These are phyloP conservation scores for Coreius guichenoti DNA, from an alignment of 2,797 vertebrate genomes.

Conservation along the genomic window DNA sequence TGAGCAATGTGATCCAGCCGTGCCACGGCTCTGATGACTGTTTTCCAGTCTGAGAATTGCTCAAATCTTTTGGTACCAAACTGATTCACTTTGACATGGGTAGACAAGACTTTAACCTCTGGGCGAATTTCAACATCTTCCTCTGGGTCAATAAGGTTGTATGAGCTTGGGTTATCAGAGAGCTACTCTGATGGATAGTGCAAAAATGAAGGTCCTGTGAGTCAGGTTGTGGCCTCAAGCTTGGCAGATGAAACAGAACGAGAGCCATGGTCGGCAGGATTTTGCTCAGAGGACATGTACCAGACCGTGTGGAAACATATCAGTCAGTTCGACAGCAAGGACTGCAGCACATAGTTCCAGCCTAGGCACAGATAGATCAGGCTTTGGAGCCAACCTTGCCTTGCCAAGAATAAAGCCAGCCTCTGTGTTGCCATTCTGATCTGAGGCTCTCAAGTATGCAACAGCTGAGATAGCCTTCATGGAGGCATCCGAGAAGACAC, in stretches of 20 bases:
- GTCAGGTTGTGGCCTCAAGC: not conserved
- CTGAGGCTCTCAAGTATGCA: not conserved
- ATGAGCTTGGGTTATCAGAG: not conserved
- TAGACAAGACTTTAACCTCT: not conserved
- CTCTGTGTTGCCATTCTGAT: not conserved
- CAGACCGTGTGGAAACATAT: no score
- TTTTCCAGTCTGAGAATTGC: conserved; percentile 12
- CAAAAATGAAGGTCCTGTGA: not conserved
- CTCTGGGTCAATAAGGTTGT: not conserved
- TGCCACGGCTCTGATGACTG: not conserved
- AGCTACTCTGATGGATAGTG: not conserved
- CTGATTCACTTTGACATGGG: not conserved
- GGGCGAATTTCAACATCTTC: not conserved
- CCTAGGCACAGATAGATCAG: not conserved
- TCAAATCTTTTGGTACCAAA: not conserved
- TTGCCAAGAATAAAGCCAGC: not conserved
- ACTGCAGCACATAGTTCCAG: not conserved
- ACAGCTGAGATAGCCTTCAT: conserved; percentile 4
- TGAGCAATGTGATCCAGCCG: not conserved
- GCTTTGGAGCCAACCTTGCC: not conserved
- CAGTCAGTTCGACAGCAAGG: not conserved
- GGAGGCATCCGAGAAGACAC: conserved; percentile 12
- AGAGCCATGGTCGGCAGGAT: not conserved
- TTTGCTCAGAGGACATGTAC: not conserved
- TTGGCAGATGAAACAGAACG: not conserved